Evolutionary conservation across 2,888 invertebrate genomes (phyloP).

Genomic region (Scaptomyza parva): DNA sequence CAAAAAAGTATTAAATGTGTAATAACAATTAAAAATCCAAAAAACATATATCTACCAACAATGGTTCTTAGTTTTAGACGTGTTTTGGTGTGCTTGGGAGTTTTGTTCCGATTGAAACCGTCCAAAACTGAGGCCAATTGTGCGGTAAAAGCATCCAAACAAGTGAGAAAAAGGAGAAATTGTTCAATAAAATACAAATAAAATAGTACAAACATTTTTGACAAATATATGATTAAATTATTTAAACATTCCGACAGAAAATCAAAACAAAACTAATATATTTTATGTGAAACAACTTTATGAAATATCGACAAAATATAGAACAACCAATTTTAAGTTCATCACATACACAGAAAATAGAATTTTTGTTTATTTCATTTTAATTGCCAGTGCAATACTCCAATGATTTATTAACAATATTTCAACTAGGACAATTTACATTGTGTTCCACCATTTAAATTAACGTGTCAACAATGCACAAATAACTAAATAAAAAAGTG

Average conservation of each 20-base stretch:
- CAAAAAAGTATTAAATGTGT: neutral
- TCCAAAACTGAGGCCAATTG: slow-evolving; percentile 85
- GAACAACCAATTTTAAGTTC: slow-evolving; percentile 1
- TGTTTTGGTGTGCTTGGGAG: slow-evolving; percentile 85
- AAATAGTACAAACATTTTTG: too few relatives aligned
- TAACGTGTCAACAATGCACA: slow-evolving; percentile 57
- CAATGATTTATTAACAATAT: slow-evolving; percentile 60
- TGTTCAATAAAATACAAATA: neutral
- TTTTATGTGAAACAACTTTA: too few relatives aligned
- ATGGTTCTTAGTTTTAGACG: slow-evolving; percentile 85
- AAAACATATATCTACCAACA: slow-evolving; percentile 51
- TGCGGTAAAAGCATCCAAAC: slow-evolving; percentile 61
- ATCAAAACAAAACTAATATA: too few relatives aligned
- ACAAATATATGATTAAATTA: too few relatives aligned
- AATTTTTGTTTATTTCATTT: slow-evolving; percentile 32
- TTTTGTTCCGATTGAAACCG: slow-evolving; percentile 85
- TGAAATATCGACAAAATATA: neutral
- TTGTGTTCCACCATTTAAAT: slow-evolving; percentile 59
- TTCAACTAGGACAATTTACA: slow-evolving; percentile 46
- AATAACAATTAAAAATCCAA: neutral
- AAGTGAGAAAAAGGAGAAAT: neutral
- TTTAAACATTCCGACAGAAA: too few relatives aligned
- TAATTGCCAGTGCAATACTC: slow-evolving; percentile 23
- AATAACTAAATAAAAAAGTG: slow-evolving; percentile 18
- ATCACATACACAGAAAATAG: slow-evolving; percentile 3